Percentiles rank a stretch among this genome's conserved stretches.
These are phyloP conservation scores for Eremobia ochroleuca DNA, from an alignment of 2,888 invertebrate species.

Conservation along the genomic window DNA sequence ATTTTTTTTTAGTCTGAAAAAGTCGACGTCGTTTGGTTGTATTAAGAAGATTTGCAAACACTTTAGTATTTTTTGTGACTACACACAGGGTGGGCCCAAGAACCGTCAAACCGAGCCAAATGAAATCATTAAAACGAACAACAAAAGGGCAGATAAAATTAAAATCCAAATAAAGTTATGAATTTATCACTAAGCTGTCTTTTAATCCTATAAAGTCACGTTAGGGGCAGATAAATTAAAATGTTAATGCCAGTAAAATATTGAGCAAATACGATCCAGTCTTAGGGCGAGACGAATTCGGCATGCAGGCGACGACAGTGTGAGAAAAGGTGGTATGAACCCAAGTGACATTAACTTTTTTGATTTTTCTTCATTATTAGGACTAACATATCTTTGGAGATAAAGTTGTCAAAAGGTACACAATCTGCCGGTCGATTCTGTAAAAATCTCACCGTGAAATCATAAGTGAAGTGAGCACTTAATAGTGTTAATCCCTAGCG, in stretches of 20 bases:
- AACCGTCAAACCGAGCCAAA: slow-evolving; percentile 43
- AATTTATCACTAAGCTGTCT: slow-evolving; percentile 74
- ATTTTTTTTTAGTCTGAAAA: background rate
- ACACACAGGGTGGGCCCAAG: slow-evolving; percentile 49
- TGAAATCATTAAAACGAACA: slow-evolving; percentile 63
- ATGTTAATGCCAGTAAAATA: slow-evolving; percentile 77
- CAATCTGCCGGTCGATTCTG: too few species aligned
- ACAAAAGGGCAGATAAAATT: slow-evolving; percentile 66
- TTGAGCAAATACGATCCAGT: slow-evolving; percentile 73
- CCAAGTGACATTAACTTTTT: slow-evolving; percentile 13
- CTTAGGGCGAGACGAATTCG: slow-evolving; percentile 75
- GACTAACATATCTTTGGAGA: slow-evolving; percentile 5
- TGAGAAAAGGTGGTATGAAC: slow-evolving; percentile 63
- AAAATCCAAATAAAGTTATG: slow-evolving; percentile 73
- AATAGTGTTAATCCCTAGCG: too few species aligned
- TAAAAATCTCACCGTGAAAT: too few species aligned
- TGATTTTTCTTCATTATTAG: slow-evolving; percentile 10
- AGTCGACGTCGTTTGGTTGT: background rate
- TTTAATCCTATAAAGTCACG: slow-evolving; percentile 72
- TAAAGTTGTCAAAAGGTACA: background rate
- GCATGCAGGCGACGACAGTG: slow-evolving; percentile 69
- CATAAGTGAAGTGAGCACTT: too few species aligned
- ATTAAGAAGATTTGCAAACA: slow-evolving; percentile 3
- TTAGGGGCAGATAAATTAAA: slow-evolving; percentile 74
- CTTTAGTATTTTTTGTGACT: slow-evolving; percentile 5